These are phyloP conservation scores for Triplophysa siluroides DNA, from an alignment of 2,113 vertebrate genomes.

Conservation along the genomic window DNA sequence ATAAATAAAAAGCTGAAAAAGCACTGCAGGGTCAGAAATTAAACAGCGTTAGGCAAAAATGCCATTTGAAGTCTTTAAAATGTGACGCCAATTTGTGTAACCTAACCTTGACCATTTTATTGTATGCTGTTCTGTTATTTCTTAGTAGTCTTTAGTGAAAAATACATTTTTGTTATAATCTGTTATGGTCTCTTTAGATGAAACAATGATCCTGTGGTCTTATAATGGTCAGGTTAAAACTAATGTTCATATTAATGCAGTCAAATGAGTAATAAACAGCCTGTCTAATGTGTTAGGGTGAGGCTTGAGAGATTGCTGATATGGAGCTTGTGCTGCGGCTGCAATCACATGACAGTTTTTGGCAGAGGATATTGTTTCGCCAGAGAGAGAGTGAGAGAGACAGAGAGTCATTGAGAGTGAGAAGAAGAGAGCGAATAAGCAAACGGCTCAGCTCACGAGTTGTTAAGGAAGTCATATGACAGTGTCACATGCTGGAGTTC, in stretches of 20 bases:
- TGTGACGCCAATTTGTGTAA: no score
- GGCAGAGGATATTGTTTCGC: slow-evolving; percentile 76
- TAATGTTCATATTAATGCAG: background rate
- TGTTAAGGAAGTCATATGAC: slow-evolving; percentile 84
- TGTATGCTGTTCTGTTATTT: no score
- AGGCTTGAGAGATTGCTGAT: slow-evolving; percentile 22
- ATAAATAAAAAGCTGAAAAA: no score
- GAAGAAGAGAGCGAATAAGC: slow-evolving; percentile 20
- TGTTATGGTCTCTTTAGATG: background rate
- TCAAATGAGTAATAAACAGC: slow-evolving; percentile 13
- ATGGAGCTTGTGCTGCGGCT: slow-evolving; percentile 71
- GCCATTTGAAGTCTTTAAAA: no score
- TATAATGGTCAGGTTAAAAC: background rate
- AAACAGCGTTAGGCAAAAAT: no score
- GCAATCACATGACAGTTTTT: slow-evolving; percentile 75
- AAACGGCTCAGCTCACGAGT: slow-evolving; percentile 77
- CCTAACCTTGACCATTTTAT: no score
- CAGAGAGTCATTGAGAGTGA: slow-evolving; percentile 17
- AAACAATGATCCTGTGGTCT: background rate
- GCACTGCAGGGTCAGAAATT: no score
- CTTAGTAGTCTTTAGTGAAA: no score
- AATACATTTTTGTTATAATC: background rate
- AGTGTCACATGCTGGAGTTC: slow-evolving; percentile 79
- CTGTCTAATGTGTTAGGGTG: slow-evolving; percentile 30
- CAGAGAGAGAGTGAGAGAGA: slow-evolving; percentile 29